Evolutionary conservation across 2,888 invertebrate genomes (phyloP).

Genomic region (Oscheius onirici): DNA sequence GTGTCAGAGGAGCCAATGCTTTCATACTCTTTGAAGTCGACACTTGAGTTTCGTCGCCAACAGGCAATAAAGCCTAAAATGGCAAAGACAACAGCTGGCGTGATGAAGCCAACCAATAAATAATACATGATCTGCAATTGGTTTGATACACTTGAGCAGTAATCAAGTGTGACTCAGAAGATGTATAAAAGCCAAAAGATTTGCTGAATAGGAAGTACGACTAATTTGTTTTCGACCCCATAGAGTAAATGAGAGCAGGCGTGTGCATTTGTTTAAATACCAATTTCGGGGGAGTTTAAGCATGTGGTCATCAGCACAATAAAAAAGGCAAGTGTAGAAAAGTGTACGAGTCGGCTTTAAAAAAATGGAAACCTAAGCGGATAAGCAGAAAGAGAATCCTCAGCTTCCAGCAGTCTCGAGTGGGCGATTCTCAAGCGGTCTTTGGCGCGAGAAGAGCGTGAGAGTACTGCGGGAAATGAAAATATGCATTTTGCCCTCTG

Average conservation of each 20-base stretch:
- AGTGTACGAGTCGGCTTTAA: no score
- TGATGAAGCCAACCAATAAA: conserved; percentile 25
- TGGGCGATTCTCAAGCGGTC: conserved; percentile 31
- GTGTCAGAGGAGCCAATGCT: conserved; percentile 13
- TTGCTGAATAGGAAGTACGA: no score
- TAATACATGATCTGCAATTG: conserved; percentile 20
- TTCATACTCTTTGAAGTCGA: conserved; percentile 28
- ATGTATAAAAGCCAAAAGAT: no score
- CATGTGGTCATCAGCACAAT: no score
- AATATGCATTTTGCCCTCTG: conserved; percentile 7
- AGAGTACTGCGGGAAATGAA: conserved; percentile 1
- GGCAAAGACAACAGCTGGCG: conserved; percentile 22
- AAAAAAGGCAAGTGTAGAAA: no score
- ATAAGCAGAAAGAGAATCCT: conserved; percentile 26
- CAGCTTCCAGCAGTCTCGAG: conserved; percentile 9
- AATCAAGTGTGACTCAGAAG: no score
- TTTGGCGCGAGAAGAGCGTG: conserved; percentile 11
- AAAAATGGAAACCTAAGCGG: not conserved
- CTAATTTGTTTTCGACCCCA: no score
- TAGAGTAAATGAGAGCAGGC: no score
- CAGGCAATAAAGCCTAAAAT: conserved; percentile 29
- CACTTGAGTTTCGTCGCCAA: conserved; percentile 23
- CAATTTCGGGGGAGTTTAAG: no score
- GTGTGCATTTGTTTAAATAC: no score
- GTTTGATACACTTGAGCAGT: no score